A percentile compares a stretch with the other conserved stretches of the same genome.
Conservation (phyloP, 2,888 invertebrate species). For the Tetrapedia diversipes region DNA sequence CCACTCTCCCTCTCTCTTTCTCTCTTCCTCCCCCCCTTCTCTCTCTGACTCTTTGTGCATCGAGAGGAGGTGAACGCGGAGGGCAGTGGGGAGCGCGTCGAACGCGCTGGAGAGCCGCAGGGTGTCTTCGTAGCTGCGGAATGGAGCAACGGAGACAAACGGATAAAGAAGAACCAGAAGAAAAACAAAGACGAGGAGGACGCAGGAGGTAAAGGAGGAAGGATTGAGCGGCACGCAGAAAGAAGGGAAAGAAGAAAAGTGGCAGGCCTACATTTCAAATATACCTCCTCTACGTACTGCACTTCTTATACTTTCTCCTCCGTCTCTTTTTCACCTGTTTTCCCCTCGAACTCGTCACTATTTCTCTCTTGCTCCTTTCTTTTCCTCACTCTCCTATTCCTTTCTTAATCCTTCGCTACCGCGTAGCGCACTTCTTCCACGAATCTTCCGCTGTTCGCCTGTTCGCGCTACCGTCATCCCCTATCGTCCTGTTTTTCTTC, state of each 20-base stretch:
- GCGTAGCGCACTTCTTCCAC: conserved; percentile 4
- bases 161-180: no score
- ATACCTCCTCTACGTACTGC: conserved; percentile 54
- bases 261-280: conserved; percentile 71
- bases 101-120: conserved; percentile 45
- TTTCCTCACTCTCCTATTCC: neutral
- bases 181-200: neutral
- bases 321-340: neutral
- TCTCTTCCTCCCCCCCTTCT: neutral
- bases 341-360: no score
- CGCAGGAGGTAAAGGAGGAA: neutral
- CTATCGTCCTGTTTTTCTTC: conserved; percentile 6
- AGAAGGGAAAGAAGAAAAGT: conserved; percentile 47
- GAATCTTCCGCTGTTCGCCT: conserved; percentile 13
- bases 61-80: neutral
- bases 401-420: neutral
- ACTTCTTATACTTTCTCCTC: conserved; percentile 15
- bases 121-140: no score
- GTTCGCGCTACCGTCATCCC: conserved; percentile 18
- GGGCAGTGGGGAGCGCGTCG: conserved; percentile 17
- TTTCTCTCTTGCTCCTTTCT: neutral
- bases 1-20: neutral
- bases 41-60: neutral
- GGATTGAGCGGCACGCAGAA: conserved; percentile 14
- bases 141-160: no score